These are phyloP conservation scores for Pristiophorus japonicus DNA, from an alignment of 2,113 vertebrate genomes.

Conservation along the genomic window DNA sequence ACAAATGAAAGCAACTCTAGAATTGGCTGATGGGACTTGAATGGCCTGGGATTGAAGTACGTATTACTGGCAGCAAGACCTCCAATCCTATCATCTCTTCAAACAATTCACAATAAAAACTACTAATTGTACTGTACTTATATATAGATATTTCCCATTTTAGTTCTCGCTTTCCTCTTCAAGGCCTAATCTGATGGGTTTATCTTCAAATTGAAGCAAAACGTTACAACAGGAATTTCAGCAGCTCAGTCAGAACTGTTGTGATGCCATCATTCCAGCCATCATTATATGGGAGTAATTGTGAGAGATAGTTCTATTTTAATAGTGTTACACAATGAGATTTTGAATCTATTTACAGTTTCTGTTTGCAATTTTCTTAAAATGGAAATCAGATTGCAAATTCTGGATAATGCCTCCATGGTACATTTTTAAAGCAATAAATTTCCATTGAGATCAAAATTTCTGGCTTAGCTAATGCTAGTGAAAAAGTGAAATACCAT, in stretches of 20 bases:
- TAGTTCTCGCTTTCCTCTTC: background rate
- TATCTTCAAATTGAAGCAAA: background rate
- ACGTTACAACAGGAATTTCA: background rate
- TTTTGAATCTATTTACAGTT: background rate
- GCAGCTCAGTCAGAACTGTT: background rate
- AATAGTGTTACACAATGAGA: background rate
- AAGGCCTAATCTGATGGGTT: background rate
- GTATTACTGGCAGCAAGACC: background rate
- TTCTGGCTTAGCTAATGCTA: background rate
- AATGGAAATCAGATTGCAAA: background rate
- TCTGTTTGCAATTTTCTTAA: background rate
- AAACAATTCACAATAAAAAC: background rate
- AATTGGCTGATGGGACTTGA: background rate
- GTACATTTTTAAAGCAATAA: background rate
- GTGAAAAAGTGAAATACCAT: background rate
- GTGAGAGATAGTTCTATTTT: background rate
- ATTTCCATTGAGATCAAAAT: background rate
- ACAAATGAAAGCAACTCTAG: slow-evolving; percentile 18
- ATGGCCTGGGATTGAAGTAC: background rate
- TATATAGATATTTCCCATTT: background rate
- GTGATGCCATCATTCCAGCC: background rate
- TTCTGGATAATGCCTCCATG: background rate
- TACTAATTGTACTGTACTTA: background rate
- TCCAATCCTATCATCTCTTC: background rate
- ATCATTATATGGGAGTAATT: background rate